Conservation (phyloP, 2,888 invertebrate species). For the Drosophila acutilabella region DNA sequence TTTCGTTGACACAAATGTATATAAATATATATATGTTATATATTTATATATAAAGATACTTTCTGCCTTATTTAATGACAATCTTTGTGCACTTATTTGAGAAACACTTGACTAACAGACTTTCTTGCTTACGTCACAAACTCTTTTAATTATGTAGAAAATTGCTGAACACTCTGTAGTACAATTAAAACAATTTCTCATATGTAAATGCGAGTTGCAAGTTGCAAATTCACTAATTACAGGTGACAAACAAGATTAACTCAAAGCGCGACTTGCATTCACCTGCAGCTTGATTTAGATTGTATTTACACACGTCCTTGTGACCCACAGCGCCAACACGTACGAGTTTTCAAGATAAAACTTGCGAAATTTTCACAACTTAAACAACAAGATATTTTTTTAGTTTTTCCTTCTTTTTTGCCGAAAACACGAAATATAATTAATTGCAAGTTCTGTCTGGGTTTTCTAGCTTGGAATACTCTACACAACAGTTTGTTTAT, state of each 20-base stretch:
- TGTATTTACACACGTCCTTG: constrained; percentile 65
- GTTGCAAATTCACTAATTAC: constrained; percentile 66
- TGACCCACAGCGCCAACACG: constrained; percentile 53
- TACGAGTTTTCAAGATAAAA: constrained; percentile 42
- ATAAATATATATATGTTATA: not conserved
- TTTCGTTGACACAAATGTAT: constrained; percentile 1
- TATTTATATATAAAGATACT: not conserved
- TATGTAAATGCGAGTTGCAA: constrained; percentile 7
- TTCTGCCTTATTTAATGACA: constrained; percentile 5
- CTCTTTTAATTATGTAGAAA: constrained; percentile 9
- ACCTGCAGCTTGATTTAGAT: constrained; percentile 56
- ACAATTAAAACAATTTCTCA: constrained; percentile 8
- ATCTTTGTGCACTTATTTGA: constrained; percentile 12
- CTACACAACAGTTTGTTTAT: constrained; percentile 6
- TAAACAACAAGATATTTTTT: constrained; percentile 6
- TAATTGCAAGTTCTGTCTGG: constrained; percentile 18
- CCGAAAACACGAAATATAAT: constrained; percentile 33
- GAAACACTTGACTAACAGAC: not conserved
- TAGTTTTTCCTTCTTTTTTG: constrained; percentile 12
- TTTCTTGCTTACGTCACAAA: not conserved
- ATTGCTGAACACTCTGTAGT: not conserved
- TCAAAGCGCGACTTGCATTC: constrained; percentile 17
- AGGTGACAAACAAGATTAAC: constrained; percentile 43
- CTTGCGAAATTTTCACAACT: constrained; percentile 39
- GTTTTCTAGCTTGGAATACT: constrained; percentile 20